Base-by-base conservation (phyloP, 1,140 invertebrate species). In the Cotesia vestalis region DNA sequence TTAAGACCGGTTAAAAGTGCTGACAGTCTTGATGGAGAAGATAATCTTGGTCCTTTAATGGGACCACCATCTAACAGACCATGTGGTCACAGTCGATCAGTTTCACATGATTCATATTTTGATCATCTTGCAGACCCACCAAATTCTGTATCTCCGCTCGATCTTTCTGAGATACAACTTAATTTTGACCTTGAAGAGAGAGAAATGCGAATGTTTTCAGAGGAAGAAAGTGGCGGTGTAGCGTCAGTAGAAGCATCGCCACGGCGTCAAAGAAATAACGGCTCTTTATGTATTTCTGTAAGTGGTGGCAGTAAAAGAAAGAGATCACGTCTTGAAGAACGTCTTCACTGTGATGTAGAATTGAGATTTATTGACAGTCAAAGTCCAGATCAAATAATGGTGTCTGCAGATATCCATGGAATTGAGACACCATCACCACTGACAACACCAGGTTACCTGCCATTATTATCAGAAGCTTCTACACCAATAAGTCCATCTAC, bases 91-190 rank as follows among this genome's bases (percentile, higher is more conserved):
- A 89, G 88, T 77, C 82, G 89, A 66, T 96, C 94, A 1, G 93
- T 95, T 0, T 96, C 95, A 0, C 95, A 96, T 82, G 95, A 97
- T 84, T 97, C 95, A 1, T 97, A 97, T 84, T 97, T 97, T 87
- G 95, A 96, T 87, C 88, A 88, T 57, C 76, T 89, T 11, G 85
- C 87, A 14, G 88, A 90, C 80, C 75, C 80, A 81, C 78, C 90
- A 78, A 85, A 87, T 81, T 66, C 90, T 78, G 68, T 89, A 20
- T 89, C 88, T 27, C 88, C 89, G 0, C 85, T 92, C 12, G 94
- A 95, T 85, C 87, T 96, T 38, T 94, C 93, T 51, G 94, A 94
- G 77, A 91, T 95, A 81, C 90, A 94, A 53, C 85, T 96, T 8
- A 93, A 94, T 62, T 94, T 95, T 77, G 93, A 94, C 72, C 89